Evolutionary conservation across 2,888 invertebrate species (phyloP), one percentile per base, ranked within the genome.

Genomic region (Beris chalybata): DNA sequence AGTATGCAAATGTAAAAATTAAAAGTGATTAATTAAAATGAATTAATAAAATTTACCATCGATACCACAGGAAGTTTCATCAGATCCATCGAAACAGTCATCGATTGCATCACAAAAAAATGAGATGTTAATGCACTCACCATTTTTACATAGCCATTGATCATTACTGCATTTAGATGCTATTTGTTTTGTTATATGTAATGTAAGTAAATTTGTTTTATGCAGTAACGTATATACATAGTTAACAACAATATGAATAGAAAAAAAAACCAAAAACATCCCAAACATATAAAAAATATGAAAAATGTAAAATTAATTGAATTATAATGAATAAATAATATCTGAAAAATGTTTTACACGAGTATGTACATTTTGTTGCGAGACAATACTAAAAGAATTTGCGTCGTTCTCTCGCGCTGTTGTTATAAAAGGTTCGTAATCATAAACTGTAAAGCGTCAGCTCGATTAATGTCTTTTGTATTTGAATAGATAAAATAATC

Each of bases 121-220:
- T 69, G 79, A 79, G 73, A 75, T 77, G 72, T 84, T 82, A 72
- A 89, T 86, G 80, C 88, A 89, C 77, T 83, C 78, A 75, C 85
- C 85, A 78, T 85, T 85, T 74, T 83, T 82, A 80, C 90, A 90
- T 76, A 83, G 83, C 85, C 87, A 89, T 70, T 81, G 82, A 73
- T 83, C 65, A 43, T 66, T 9, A 52, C 65, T 73, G 70, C 79
- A 79, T 55, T 64, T 54, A 54, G 48, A 53, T 63, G 52, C 56
- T 56, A 12, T 11, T 50, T 63, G 11, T 52, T 63, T 50, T 31
- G 29, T 47, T 47, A 22, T 22, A 44, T 68, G 50, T 70, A 58
- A 22, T 71, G 71, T 65, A 70, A 73, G 56, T 70, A 67, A 69
- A 65, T 67, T 31, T 38, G 53, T 67, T 59, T 72, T 69, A 29